These are phyloP conservation scores for Apocrypta bakeri DNA, from an alignment of 1,140 invertebrate genomes.

Conservation along the genomic window DNA sequence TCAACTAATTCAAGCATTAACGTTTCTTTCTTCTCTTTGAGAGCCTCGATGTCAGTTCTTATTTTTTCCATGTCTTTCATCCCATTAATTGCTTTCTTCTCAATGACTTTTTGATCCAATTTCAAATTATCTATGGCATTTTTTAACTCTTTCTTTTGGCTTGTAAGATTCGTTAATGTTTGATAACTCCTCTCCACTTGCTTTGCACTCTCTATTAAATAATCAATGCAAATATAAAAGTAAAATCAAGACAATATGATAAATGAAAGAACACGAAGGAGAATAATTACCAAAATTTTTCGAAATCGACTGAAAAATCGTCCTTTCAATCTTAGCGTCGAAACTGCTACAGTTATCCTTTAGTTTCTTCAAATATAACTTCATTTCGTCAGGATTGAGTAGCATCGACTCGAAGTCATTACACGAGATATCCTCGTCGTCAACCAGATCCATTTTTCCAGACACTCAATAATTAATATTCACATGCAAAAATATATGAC, in stretches of 20 bases:
- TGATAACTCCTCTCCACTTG: conserved; percentile 42
- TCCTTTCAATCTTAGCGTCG: background rate
- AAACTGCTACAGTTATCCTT: conserved; percentile 26
- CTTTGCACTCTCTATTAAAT: conserved; percentile 52
- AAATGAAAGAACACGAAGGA: background rate
- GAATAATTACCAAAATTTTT: conserved; percentile 36
- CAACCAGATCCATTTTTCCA: background rate
- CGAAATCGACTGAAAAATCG: conserved; percentile 25
- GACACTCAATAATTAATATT: background rate
- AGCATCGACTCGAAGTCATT: conserved; percentile 20
- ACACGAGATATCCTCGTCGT: background rate
- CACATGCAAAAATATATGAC: background rate
- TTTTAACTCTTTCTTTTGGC: conserved; percentile 49
- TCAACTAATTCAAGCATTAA: conserved; percentile 62
- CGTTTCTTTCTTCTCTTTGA: conserved; percentile 54
- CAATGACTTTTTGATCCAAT: conserved; percentile 57
- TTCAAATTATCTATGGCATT: conserved; percentile 49
- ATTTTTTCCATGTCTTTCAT: conserved; percentile 51
- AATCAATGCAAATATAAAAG: conserved; percentile 10
- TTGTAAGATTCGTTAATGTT: conserved; percentile 52
- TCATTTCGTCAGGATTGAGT: conserved; percentile 36
- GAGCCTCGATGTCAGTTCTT: conserved; percentile 44
- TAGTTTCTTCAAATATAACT: conserved; percentile 38
- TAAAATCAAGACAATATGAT: background rate
- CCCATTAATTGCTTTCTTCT: conserved; percentile 59